Conservation (phyloP, 2,888 invertebrate species). For the Philhelius pedissequus region DNA sequence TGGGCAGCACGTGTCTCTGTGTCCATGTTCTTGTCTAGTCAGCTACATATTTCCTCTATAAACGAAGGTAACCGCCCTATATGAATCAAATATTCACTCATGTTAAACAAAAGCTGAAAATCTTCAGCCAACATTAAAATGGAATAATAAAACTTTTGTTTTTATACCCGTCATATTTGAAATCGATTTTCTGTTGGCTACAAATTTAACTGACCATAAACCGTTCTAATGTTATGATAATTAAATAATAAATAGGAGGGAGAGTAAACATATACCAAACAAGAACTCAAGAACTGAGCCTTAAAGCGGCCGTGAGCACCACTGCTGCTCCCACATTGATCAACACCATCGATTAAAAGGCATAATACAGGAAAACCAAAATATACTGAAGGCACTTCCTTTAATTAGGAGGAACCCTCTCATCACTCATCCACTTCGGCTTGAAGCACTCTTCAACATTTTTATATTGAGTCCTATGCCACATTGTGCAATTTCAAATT, state of each 20-base stretch:
- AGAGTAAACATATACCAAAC: slow-evolving; percentile 27
- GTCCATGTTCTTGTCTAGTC: background rate
- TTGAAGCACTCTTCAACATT: slow-evolving; percentile 8
- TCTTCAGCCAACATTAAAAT: slow-evolving; percentile 1
- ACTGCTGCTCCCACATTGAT: slow-evolving; percentile 53
- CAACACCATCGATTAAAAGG: slow-evolving; percentile 59
- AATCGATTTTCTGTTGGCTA: slow-evolving; percentile 1
- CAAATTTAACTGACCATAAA: slow-evolving; percentile 24
- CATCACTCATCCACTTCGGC: slow-evolving; percentile 15
- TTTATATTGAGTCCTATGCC: slow-evolving; percentile 9
- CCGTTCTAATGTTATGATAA: slow-evolving; percentile 45
- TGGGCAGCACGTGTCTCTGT: too few relatives aligned
- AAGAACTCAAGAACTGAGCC: slow-evolving; percentile 35
- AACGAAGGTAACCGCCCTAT: background rate
- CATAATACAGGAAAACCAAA: slow-evolving; percentile 39
- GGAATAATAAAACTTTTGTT: slow-evolving; percentile 17
- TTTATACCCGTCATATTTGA: background rate
- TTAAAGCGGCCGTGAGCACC: background rate
- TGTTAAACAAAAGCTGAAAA: background rate
- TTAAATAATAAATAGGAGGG: slow-evolving; percentile 20
- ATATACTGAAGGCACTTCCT: slow-evolving; percentile 49
- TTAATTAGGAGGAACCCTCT: slow-evolving; percentile 50
- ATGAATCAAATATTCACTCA: background rate
- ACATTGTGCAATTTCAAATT: slow-evolving; percentile 53
- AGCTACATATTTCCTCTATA: background rate